Conservation (phyloP, 2,797 vertebrate species). For the Anisognathus igniventris region DNA sequence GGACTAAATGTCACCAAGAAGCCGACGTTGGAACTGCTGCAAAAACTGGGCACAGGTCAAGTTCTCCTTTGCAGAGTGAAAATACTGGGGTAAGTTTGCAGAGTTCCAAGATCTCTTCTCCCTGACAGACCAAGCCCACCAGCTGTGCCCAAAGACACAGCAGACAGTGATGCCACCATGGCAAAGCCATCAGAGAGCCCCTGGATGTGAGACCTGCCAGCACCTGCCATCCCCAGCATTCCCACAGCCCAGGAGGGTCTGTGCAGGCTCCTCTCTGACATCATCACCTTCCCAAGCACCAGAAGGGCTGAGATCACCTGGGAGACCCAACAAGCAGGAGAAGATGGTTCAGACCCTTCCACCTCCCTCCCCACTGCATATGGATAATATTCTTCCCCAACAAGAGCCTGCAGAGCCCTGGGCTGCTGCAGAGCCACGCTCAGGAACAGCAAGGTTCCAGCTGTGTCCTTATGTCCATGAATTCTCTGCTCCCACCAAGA, state of each 20-base stretch:
- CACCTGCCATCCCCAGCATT: not conserved
- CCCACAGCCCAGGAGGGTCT: not conserved
- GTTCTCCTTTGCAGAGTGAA: not conserved
- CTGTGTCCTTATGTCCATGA: not conserved
- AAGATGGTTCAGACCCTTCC: not conserved
- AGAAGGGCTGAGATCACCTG: not conserved
- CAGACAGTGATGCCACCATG: not conserved
- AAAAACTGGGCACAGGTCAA: not conserved
- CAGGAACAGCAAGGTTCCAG: not conserved
- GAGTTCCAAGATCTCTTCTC: not conserved
- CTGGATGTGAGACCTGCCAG: not conserved
- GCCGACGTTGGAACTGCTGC: not conserved
- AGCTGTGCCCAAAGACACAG: not conserved
- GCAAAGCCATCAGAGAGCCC: not conserved
- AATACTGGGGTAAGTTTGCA: not conserved
- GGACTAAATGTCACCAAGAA: not conserved
- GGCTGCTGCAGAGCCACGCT: not conserved
- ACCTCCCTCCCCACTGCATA: not conserved
- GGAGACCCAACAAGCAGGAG: not conserved
- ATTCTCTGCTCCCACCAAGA: not conserved
- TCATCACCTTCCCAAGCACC: not conserved
- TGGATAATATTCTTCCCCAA: accelerated
- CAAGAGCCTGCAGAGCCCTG: not conserved
- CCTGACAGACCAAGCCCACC: not conserved
- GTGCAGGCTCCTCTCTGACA: not conserved